These are phyloP conservation scores for Arvicanthis niloticus DNA, from an alignment of 2,113 vertebrate genomes.

Conservation along the genomic window DNA sequence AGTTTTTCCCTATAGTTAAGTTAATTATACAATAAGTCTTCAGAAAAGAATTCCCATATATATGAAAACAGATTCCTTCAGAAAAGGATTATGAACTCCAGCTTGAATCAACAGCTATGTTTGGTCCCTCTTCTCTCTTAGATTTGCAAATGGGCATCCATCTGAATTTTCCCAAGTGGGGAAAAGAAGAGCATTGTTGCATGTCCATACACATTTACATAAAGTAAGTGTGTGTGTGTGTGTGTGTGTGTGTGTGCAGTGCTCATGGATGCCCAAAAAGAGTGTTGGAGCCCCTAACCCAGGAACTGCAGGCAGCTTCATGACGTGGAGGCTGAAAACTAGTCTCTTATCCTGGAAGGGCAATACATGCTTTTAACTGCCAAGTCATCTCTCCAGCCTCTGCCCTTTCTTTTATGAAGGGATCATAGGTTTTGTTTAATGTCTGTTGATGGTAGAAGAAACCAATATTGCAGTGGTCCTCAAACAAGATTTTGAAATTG, in stretches of 20 bases:
- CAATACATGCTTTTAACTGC: too few species aligned
- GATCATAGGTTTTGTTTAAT: neutral
- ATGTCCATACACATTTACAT: neutral
- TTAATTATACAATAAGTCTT: conserved; percentile 2
- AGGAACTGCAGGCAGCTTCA: neutral
- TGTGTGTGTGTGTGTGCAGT: neutral
- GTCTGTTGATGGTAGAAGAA: neutral
- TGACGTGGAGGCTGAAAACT: neutral
- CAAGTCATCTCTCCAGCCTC: too few species aligned
- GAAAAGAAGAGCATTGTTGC: neutral
- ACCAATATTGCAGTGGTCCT: neutral
- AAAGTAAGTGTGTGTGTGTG: neutral
- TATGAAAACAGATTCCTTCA: neutral
- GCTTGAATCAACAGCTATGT: neutral
- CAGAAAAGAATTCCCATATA: neutral
- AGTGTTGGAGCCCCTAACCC: neutral
- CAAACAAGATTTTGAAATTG: neutral
- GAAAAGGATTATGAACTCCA: neutral
- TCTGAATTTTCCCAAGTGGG: neutral
- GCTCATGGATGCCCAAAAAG: neutral
- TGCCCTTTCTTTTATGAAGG: neutral
- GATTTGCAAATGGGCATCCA: neutral
- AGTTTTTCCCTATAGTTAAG: neutral
- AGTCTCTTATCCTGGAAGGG: neutral
- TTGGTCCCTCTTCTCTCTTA: neutral